Conservation (phyloP, 2,888 invertebrate genomes). For the Brachycybe producta region DNA sequence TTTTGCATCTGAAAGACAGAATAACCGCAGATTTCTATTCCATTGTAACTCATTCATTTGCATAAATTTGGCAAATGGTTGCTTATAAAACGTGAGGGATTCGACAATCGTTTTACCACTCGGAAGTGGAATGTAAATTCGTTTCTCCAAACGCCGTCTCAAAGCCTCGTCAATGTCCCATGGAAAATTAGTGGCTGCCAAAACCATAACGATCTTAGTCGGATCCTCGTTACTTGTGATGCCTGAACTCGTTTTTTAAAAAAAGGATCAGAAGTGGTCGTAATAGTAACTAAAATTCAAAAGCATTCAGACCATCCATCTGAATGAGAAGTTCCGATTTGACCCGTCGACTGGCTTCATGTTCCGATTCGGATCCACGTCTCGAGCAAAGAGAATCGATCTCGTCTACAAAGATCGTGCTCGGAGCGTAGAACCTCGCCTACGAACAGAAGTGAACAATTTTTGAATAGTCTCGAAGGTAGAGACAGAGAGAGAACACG, state of each 20-base stretch:
- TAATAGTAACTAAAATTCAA: not conserved
- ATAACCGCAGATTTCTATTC: not conserved
- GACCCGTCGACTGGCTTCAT: conserved; percentile 91
- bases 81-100: too few species aligned
- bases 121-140: conserved; percentile 95
- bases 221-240: conserved; percentile 18
- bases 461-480: not conserved
- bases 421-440: conserved; percentile 95
- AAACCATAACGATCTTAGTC: conserved; percentile 81
- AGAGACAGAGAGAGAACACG: not conserved
- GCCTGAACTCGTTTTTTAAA: conserved; percentile 11
- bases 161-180: conserved; percentile 98
- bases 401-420: conserved; percentile 98
- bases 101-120: too few species aligned
- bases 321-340: conserved; percentile 95
- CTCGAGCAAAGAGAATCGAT: conserved; percentile 94
- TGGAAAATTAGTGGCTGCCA: conserved; percentile 97
- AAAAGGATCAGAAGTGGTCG: not conserved
- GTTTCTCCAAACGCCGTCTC: conserved; percentile 82
- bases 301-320: conserved; percentile 78
- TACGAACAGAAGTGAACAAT: conserved; percentile 31
- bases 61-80: too few species aligned
- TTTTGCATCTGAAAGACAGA: too few species aligned
- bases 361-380: conserved; percentile 89
- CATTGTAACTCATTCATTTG: conserved; percentile 18